phyloP scores from a whole-genome alignment of 2,797 vertebrate genomes.

The Microcaecilia unicolor region DNA sequence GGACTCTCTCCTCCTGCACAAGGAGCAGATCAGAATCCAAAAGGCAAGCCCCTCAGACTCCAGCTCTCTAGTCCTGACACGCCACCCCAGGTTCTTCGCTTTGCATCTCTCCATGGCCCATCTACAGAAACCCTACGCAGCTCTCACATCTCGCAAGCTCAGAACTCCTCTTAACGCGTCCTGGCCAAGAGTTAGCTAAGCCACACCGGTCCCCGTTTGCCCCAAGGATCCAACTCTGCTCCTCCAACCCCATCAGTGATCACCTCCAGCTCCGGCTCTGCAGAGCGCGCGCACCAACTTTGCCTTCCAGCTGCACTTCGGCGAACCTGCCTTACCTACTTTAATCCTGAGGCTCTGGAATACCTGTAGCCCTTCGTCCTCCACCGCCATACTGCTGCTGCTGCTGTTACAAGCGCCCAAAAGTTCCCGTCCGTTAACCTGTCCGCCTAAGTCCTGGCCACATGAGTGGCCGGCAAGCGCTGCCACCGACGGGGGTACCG shows the following conservation, averaged over 20 bases:
- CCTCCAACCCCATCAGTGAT: not conserved
- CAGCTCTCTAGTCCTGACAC: no score
- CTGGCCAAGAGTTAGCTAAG: no score
- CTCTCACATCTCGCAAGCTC: no score
- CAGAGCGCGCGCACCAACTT: not conserved
- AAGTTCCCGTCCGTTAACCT: constrained; percentile 39
- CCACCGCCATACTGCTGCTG: constrained; percentile 92
- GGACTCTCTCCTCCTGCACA: no score
- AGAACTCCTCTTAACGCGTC: no score
- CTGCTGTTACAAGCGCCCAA: constrained; percentile 41
- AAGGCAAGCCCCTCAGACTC: no score
- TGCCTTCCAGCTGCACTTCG: not conserved
- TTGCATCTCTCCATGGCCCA: no score
- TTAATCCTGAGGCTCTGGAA: constrained; percentile 97
- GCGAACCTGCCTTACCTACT: constrained; percentile 78
- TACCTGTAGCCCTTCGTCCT: constrained; percentile 91
- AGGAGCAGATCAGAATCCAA: no score
- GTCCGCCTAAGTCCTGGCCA: not conserved
- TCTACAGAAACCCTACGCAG: no score
- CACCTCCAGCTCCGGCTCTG: not conserved
- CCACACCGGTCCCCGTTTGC: no score
- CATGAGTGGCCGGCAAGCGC: not conserved
- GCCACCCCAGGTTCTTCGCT: no score
- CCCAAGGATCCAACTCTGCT: not conserved
- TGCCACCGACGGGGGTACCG: not conserved